phyloP scores from a whole-genome alignment of 1,140 invertebrate species.

The Oedothorax gibbosus region DNA sequence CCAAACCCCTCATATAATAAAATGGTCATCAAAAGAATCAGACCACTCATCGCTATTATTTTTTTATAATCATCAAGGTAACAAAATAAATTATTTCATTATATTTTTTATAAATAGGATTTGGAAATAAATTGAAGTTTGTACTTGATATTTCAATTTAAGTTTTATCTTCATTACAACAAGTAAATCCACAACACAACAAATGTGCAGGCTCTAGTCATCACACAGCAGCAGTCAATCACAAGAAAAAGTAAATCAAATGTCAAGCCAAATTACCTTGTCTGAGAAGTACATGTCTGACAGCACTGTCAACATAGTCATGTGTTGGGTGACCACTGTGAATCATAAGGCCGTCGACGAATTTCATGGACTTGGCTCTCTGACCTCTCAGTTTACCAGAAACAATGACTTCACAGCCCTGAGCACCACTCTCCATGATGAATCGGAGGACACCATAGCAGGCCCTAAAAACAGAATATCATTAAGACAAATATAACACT shows the following conservation, averaged over 20 bases:
- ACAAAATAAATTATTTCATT: no score
- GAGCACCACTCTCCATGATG: slow-evolving; percentile 99
- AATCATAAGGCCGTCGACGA: slow-evolving; percentile 99
- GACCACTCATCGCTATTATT: background rate
- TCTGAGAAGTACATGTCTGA: slow-evolving; percentile 95
- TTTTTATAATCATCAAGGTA: background rate
- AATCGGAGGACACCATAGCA: slow-evolving; percentile 99
- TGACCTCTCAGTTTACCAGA: slow-evolving; percentile 99
- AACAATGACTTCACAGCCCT: slow-evolving; percentile 97
- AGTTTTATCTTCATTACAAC: background rate
- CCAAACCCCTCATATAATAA: background rate
- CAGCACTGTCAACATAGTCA: slow-evolving; percentile 98
- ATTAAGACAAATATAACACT: slow-evolving; percentile 90
- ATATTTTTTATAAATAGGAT: background rate
- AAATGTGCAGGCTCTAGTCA: no score
- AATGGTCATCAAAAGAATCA: background rate
- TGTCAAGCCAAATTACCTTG: slow-evolving; percentile 77
- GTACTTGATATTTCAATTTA: no score
- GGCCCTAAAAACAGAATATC: slow-evolving; percentile 76
- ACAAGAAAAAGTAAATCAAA: background rate
- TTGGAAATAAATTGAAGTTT: no score
- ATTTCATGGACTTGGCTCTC: slow-evolving; percentile 99
- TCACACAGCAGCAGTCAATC: background rate
- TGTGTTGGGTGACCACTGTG: slow-evolving; percentile 99
- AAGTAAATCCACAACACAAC: background rate